Percentiles rank a stretch among this genome's conserved stretches.
Conservation (phyloP, 2,888 invertebrate genomes). For the Julus scanicus region DNA sequence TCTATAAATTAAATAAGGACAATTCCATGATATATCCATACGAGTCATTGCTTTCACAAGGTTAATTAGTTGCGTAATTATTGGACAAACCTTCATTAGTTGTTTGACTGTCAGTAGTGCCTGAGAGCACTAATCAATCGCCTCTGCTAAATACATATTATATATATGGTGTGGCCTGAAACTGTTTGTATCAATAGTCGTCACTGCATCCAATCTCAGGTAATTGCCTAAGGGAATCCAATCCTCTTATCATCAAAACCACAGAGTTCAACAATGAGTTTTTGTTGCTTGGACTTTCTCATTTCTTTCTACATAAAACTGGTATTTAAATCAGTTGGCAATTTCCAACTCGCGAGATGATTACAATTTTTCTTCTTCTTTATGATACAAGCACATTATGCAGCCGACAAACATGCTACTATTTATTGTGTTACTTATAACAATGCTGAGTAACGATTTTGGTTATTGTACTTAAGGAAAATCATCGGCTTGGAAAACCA, state of each 20-base stretch:
- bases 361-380: too few relatives aligned
- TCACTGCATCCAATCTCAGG: background rate
- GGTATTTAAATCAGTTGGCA: background rate
- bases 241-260: background rate
- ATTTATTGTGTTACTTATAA: too few relatives aligned
- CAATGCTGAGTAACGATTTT: too few relatives aligned
- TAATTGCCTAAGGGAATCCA: background rate
- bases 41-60: background rate
- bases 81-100: background rate
- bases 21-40: background rate
- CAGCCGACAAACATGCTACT: too few relatives aligned
- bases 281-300: background rate
- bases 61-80: background rate
- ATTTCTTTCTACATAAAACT: background rate
- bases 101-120: background rate
- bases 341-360: background rate
- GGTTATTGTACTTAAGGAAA: too few relatives aligned
- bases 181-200: conserved; percentile 2
- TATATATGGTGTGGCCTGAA: background rate
- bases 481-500: too few relatives aligned
- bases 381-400: background rate
- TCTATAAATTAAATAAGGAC: background rate
- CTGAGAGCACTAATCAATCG: background rate
- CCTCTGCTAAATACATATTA: background rate
- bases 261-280: background rate